These are phyloP conservation scores for Uloborus plumipes DNA, from an alignment of 2,888 invertebrate genomes.

Conservation along the genomic window DNA sequence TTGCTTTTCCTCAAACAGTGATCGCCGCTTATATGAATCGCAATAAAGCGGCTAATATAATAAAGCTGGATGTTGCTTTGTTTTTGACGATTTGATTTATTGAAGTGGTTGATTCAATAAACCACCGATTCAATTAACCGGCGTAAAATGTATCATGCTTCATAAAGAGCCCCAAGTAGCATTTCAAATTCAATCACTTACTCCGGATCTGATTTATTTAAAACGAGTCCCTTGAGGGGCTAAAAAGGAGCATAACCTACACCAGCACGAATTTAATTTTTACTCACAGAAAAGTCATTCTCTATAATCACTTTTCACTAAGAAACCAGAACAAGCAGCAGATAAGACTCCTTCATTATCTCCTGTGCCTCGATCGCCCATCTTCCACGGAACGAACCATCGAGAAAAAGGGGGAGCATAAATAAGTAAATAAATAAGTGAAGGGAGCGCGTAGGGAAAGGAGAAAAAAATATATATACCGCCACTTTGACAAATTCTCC, in stretches of 20 bases:
- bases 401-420: neutral
- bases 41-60: no score
- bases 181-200: no score
- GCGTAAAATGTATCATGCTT: no score
- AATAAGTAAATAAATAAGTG: slow-evolving; percentile 9
- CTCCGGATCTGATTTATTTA: no score
- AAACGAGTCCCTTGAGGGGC: neutral
- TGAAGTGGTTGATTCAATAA: no score
- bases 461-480: slow-evolving; percentile 16
- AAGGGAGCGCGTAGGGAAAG: neutral
- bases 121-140: no score
- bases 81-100: no score
- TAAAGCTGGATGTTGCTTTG: no score
- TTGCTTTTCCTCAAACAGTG: no score
- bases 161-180: no score
- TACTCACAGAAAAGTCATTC: slow-evolving; percentile 12
- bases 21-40: no score
- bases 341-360: slow-evolving; percentile 50
- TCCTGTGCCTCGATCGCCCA: slow-evolving; percentile 27
- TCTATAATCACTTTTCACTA: slow-evolving; percentile 42
- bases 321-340: slow-evolving; percentile 42
- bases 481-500: slow-evolving; percentile 51
- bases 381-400: slow-evolving; percentile 13
- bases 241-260: neutral
- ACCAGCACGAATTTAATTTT: slow-evolving; percentile 18